Base-by-base conservation (phyloP, 2,888 invertebrate genomes). In the Pollenia amentaria region DNA sequence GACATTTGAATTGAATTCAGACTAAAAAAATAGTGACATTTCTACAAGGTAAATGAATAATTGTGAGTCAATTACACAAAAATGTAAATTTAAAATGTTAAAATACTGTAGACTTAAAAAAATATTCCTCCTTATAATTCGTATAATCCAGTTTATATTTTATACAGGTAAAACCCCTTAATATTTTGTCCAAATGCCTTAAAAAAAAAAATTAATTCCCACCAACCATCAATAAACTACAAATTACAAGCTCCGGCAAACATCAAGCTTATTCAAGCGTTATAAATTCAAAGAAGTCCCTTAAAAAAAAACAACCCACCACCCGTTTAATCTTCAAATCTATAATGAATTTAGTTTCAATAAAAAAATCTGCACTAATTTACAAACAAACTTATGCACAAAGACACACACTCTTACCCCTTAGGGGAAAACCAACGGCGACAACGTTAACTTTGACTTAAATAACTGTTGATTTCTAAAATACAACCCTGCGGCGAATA, bases 381-480 rank as follows among this genome's bases (percentile, higher is more conserved):
- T 76, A 70, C 7, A 38, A 69, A 70, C 60, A 46, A 51, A 44
- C 29, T 64, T n/a, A 42, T 29, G 48, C 57, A 72, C 29, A 14
- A 40, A 38, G 11, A 8, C 16, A 21, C 7, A 21, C 44, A 64
- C 65, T 29, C 6, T 6, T 6, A 77, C n/a, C 51, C 70, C 70
- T 62, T 8, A 79, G 80, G 64, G 64, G 9, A 38, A 57, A 46
- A 62, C 57, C 73, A 81, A 81, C 81, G 40, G 44, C 65, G 65
- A 65, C 65, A 48, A 62, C 72, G 9, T 81, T 60, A 75, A 73
- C 40, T 55, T 46, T 72, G 18, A 65, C 80, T 80, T 29, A 80
- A 73, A 65, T 69, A 83, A 77, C 83, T 83, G 83, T 84, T 84
- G 83, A 84, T 77, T 84, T 78, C 64, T 64, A 29, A 81, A 81